Conservation (phyloP, 2,888 invertebrate species). For the Bibio marci region DNA sequence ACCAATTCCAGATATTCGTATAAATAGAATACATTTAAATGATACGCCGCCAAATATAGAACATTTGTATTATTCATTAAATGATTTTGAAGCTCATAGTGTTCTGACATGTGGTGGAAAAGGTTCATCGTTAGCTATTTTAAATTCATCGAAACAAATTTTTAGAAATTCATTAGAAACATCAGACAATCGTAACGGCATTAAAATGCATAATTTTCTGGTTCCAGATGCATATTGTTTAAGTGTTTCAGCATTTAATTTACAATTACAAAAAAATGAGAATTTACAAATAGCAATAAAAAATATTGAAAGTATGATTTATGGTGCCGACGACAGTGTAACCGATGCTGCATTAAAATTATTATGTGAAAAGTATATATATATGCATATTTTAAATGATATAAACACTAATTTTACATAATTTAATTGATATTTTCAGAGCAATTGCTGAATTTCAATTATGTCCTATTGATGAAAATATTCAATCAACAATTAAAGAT, state of each 20-base stretch:
- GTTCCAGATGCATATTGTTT: slow-evolving; percentile 58
- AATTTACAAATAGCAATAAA: slow-evolving; percentile 31
- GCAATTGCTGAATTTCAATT: slow-evolving; percentile 28
- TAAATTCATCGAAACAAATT: slow-evolving; percentile 21
- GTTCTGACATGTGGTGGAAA: slow-evolving; percentile 55
- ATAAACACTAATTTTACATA: slow-evolving; percentile 2
- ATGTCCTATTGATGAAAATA: slow-evolving; percentile 26
- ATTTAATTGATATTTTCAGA: slow-evolving; percentile 26
- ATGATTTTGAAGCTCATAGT: slow-evolving; percentile 33
- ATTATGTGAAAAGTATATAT: slow-evolving; percentile 31
- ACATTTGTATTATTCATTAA: slow-evolving; percentile 27
- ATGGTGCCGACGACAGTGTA: slow-evolving; percentile 20
- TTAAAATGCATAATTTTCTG: slow-evolving; percentile 2
- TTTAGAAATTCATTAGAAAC: neutral
- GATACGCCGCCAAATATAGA: slow-evolving; percentile 13
- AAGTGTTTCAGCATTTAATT: slow-evolving; percentile 41
- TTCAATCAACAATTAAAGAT: slow-evolving; percentile 20
- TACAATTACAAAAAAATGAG: slow-evolving; percentile 34
- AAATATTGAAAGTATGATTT: slow-evolving; percentile 34
- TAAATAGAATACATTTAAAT: slow-evolving; percentile 21
- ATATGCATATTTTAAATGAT: neutral
- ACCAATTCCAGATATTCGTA: neutral
- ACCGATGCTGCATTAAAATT: slow-evolving; percentile 32
- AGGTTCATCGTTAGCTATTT: slow-evolving; percentile 53
- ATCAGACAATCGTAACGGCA: neutral